Percentiles rank a stretch among this genome's conserved stretches.
Conservation (phyloP, 2,113 vertebrate species). For the Gallinago paraguaiae region DNA sequence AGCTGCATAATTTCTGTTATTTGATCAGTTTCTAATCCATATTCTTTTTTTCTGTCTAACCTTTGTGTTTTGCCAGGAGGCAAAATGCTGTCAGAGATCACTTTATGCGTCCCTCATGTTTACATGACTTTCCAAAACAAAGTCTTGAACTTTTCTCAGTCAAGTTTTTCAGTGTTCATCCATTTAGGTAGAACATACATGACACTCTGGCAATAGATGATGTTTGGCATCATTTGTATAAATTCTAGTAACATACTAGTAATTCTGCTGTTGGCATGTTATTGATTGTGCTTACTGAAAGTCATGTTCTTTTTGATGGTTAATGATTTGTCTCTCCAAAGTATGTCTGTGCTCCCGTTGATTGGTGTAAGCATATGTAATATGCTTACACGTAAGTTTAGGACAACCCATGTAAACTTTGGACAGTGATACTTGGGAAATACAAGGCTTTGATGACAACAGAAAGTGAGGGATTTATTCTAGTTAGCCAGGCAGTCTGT, state of each 20-base stretch:
- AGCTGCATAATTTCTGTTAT: not conserved
- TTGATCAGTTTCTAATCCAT: not conserved
- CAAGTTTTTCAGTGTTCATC: not conserved
- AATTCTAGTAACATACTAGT: not conserved
- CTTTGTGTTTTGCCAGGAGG: not conserved
- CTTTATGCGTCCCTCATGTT: not conserved
- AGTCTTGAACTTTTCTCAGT: not conserved
- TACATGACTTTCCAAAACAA: not conserved
- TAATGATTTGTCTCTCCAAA: not conserved
- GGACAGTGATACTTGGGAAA: not conserved
- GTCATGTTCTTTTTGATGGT: not conserved
- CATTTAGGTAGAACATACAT: not conserved
- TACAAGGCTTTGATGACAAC: not conserved
- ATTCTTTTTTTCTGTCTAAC: not conserved
- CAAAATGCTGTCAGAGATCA: not conserved
- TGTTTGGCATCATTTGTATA: not conserved
- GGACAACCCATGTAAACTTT: no score
- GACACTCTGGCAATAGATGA: not conserved
- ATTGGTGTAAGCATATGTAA: not conserved
- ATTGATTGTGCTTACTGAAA: not conserved
- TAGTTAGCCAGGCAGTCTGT: not conserved
- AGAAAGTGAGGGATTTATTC: not conserved
- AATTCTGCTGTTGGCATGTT: not conserved
- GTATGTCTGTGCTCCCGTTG: not conserved
- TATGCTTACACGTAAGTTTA: no score